Conservation (phyloP, 2,113 vertebrate species). For the Zosterops hypoxanthus region DNA sequence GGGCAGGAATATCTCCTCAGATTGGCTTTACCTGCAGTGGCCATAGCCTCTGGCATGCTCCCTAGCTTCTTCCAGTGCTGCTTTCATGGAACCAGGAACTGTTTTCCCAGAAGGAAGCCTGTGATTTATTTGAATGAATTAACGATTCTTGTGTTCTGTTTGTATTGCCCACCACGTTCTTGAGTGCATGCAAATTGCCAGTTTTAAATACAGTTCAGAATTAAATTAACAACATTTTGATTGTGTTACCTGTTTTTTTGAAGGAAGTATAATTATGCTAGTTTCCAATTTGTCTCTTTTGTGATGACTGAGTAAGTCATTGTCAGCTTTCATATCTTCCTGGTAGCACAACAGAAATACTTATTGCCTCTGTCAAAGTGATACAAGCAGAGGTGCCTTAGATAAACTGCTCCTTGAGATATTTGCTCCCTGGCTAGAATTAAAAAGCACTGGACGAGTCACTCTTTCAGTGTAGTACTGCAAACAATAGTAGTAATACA, state of each 20-base stretch:
- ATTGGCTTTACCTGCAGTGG: background rate
- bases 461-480: background rate
- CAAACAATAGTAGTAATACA: background rate
- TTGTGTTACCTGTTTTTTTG: background rate
- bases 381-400: background rate
- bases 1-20: background rate
- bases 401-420: background rate
- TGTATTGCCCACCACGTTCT: background rate
- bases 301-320: background rate
- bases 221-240: background rate
- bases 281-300: background rate
- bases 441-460: background rate
- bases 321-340: background rate
- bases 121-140: background rate
- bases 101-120: background rate
- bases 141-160: background rate
- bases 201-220: background rate
- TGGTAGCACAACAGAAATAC: background rate
- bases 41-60: background rate
- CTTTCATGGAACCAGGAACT: background rate
- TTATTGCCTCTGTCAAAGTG: background rate
- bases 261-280: background rate
- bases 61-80: background rate
- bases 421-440: background rate
- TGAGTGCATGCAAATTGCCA: background rate